Conservation (phyloP, 2,888 invertebrate genomes). For the Sarcophaga variegata region DNA sequence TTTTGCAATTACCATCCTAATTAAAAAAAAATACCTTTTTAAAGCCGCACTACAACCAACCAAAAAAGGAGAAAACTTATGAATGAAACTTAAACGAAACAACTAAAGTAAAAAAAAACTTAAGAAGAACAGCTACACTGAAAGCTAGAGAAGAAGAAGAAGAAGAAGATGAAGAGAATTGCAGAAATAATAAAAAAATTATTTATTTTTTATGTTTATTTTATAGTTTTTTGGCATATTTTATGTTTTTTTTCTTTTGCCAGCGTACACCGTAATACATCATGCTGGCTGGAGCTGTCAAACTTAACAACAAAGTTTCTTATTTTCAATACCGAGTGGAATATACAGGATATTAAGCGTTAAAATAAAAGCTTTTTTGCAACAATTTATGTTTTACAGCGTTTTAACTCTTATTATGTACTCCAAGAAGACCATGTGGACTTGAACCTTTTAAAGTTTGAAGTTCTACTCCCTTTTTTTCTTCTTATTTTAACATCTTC, state of each 20-base stretch:
- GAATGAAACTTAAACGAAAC: slow-evolving; percentile 38
- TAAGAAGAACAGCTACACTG: too few relatives aligned
- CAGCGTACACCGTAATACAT: slow-evolving; percentile 54
- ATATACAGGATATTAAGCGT: slow-evolving; percentile 37
- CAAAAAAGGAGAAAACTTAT: background rate
- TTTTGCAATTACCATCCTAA: too few relatives aligned
- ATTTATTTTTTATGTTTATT: background rate
- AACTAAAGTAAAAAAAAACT: slow-evolving; percentile 57
- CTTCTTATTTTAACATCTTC: slow-evolving; percentile 33
- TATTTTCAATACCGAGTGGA: slow-evolving; percentile 25
- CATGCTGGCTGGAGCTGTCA: slow-evolving; percentile 59
- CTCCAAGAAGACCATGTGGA: slow-evolving; percentile 21
- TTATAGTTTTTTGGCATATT: slow-evolving; percentile 19
- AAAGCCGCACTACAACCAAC: too few relatives aligned
- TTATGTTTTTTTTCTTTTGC: slow-evolving; percentile 2
- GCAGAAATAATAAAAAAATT: background rate
- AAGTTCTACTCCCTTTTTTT: slow-evolving; percentile 5
- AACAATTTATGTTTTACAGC: slow-evolving; percentile 66
- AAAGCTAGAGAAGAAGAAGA: too few relatives aligned
- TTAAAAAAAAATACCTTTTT: too few relatives aligned
- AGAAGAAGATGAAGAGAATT: too few relatives aligned
- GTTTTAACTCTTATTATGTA: slow-evolving; percentile 6
- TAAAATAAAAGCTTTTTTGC: slow-evolving; percentile 66
- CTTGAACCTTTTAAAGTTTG: background rate
- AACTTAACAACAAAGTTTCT: slow-evolving; percentile 68